A percentile compares a stretch with the other conserved stretches of the same genome.
phyloP scores from a whole-genome alignment of 2,797 vertebrate genomes.

The Okamejei kenojei region DNA sequence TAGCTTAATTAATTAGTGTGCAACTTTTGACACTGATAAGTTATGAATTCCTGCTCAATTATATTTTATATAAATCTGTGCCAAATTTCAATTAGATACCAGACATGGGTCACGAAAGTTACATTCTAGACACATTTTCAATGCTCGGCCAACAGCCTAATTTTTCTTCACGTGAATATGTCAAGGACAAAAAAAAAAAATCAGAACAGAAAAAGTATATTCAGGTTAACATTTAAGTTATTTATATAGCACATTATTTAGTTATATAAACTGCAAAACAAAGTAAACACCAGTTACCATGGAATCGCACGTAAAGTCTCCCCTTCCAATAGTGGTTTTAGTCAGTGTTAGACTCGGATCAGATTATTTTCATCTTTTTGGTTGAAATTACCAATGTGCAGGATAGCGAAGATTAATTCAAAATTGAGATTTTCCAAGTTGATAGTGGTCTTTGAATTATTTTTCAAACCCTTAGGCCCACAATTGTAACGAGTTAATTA shows the following conservation, averaged over 20 bases:
- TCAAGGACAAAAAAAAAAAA: too few relatives aligned
- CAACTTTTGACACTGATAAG: too few relatives aligned
- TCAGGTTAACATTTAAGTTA: neutral
- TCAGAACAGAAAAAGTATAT: too few relatives aligned
- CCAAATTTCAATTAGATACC: too few relatives aligned
- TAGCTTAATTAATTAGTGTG: too few relatives aligned
- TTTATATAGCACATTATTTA: neutral
- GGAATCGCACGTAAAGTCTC: neutral
- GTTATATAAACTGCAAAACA: neutral
- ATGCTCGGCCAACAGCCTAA: too few relatives aligned
- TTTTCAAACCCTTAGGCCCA: neutral
- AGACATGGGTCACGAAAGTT: too few relatives aligned
- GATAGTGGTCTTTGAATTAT: neutral
- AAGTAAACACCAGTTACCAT: neutral
- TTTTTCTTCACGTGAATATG: neutral
- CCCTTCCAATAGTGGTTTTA: neutral
- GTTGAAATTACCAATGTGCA: neutral
- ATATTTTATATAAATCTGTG: too few relatives aligned
- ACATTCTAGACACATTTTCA: too few relatives aligned
- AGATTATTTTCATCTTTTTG: neutral
- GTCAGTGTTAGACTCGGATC: neutral
- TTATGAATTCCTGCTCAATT: too few relatives aligned
- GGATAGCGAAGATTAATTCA: neutral
- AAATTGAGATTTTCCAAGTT: neutral
- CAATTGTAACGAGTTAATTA: neutral